phyloP scores from a whole-genome alignment of 1,140 invertebrate genomes.

The Lepidurus arcticus region DNA sequence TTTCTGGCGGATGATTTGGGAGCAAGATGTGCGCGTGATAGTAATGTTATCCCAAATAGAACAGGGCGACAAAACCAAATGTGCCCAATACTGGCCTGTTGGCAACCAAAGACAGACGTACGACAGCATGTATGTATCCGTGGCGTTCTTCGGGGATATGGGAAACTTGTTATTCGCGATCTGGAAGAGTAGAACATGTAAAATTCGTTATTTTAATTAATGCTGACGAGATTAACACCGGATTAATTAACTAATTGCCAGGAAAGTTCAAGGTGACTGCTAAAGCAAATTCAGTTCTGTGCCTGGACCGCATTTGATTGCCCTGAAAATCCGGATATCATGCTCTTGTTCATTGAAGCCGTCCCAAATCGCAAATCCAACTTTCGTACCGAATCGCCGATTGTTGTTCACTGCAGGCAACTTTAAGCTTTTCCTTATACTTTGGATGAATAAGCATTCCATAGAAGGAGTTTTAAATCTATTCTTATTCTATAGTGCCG shows the following conservation, averaged over 20 bases:
- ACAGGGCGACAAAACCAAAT: slow-evolving; percentile 54
- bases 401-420: slow-evolving; percentile 89
- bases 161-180: slow-evolving; percentile 40
- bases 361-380: slow-evolving; percentile 63
- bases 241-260: too few species aligned
- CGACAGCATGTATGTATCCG: slow-evolving; percentile 35
- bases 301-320: slow-evolving; percentile 58
- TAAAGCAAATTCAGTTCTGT: background rate
- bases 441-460: background rate
- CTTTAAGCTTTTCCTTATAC: background rate
- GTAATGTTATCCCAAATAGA: slow-evolving; percentile 52
- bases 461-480: background rate
- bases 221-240: background rate
- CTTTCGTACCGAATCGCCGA: slow-evolving; percentile 56
- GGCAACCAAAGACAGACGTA: slow-evolving; percentile 45
- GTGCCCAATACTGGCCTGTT: slow-evolving; percentile 60
- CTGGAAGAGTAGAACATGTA: slow-evolving; percentile 14
- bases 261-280: background rate
- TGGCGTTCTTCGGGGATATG: slow-evolving; percentile 48
- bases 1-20: slow-evolving; percentile 55
- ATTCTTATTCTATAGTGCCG: slow-evolving; percentile 51
- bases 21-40: slow-evolving; percentile 49
- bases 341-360: slow-evolving; percentile 87
- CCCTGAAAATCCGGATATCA: slow-evolving; percentile 89
- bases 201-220: background rate